Evolutionary conservation across 2,888 invertebrate genomes (phyloP).

Genomic region (Drepana falcataria): DNA sequence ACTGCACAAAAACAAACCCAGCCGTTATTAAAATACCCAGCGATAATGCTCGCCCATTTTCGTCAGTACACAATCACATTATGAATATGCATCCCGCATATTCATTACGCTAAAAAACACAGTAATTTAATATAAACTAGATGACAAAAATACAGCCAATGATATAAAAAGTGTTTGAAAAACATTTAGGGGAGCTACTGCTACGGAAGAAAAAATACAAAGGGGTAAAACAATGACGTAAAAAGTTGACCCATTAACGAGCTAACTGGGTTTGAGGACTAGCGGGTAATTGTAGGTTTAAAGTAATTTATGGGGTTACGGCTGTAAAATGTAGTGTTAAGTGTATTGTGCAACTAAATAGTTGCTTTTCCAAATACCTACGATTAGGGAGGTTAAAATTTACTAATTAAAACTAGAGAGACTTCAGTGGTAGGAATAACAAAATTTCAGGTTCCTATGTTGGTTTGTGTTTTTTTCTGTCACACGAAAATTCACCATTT

Average conservation of each 20-base stretch:
- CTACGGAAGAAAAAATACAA: conserved; percentile 41
- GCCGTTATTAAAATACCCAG: conserved; percentile 37
- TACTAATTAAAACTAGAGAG: too few relatives aligned
- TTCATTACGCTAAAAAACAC: conserved; percentile 69
- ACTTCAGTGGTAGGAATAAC: too few relatives aligned
- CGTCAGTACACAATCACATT: conserved; percentile 50
- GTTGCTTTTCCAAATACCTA: neutral
- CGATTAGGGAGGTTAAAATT: too few relatives aligned
- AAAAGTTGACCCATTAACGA: conserved; percentile 54
- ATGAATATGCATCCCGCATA: conserved; percentile 60
- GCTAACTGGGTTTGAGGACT: conserved; percentile 64
- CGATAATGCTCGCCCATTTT: conserved; percentile 65
- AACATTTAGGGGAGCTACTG: conserved; percentile 50
- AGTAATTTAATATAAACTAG: conserved; percentile 78
- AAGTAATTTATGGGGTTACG: conserved; percentile 55
- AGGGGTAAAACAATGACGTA: conserved; percentile 68
- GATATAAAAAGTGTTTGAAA: conserved; percentile 58
- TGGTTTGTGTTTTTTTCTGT: too few relatives aligned
- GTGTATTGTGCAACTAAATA: neutral
- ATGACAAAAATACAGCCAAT: conserved; percentile 72
- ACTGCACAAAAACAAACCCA: conserved; percentile 24
- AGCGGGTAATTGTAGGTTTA: conserved; percentile 65
- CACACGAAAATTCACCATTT: too few relatives aligned
- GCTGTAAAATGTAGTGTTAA: conserved; percentile 12
- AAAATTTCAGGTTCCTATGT: too few relatives aligned